A percentile compares a stretch with the other conserved stretches of the same genome.
These are phyloP conservation scores for Heliconius eleuchia DNA, from an alignment of 1,140 invertebrate genomes.

Conservation along the genomic window DNA sequence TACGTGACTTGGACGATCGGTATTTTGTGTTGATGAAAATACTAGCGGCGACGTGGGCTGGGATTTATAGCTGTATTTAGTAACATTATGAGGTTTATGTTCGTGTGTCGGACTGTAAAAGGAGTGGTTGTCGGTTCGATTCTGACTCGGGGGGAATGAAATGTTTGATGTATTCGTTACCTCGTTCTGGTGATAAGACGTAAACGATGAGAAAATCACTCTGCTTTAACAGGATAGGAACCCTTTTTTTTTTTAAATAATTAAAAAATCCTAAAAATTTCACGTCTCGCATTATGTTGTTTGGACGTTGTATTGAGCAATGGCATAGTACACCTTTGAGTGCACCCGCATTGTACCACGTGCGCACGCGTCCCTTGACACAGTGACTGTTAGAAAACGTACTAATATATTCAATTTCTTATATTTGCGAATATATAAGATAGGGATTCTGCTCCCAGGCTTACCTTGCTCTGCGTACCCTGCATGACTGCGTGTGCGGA, in stretches of 20 bases:
- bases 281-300: background rate
- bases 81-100: background rate
- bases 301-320: background rate
- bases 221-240: background rate
- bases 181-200: too few species aligned
- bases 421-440: background rate
- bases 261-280: background rate
- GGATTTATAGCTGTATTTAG: background rate
- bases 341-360: conserved; percentile 20
- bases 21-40: conserved; percentile 8
- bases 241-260: too few species aligned
- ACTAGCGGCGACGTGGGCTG: background rate
- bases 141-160: too few species aligned
- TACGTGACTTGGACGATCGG: conserved; percentile 11
- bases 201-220: background rate
- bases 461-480: too few species aligned
- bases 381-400: conserved; percentile 5
- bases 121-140: background rate
- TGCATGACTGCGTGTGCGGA: too few species aligned
- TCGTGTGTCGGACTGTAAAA: background rate
- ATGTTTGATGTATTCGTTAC: too few species aligned
- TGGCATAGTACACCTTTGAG: background rate
- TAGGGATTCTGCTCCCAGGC: too few species aligned
- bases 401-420: background rate
- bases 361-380: conserved; percentile 6